Evolutionary conservation across 2,113 vertebrate genomes (phyloP), one percentile per base, ranked within the genome.

Genomic region (Neoarius graeffei): DNA sequence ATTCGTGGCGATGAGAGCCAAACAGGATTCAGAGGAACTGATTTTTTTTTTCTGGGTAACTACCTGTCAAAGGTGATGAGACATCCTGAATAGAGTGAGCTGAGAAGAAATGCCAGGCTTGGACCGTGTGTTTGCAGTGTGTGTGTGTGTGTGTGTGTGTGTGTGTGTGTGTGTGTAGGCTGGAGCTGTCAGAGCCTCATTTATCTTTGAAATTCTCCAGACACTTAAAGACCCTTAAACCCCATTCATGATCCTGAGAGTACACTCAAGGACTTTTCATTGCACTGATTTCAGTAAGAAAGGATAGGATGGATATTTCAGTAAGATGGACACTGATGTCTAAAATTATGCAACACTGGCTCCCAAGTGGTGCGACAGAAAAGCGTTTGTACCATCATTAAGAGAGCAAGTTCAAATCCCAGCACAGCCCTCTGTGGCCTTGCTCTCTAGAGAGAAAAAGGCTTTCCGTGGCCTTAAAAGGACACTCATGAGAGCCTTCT

Each of bases 1-100:
- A 90, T 86, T 87, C 66, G 76, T 81, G 56, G 56, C 71, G 60
- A 52, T 35, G 17, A 88, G 23, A 57, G 17, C 50, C 57, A 77
- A 81, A 84, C 57, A 77, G 23, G 20, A 48, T 14, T 50, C 48
- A 15, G 56, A 19, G 19, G 81, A 80, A 30, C 4, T 17, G 42
- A 82, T 73, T 20, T 42, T 42, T 42, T 42, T 10, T 88, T 59
- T 19, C 35, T 48, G 86, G 20, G n/a, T 62, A 86, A 76, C n/a
- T 66, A 69, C 30, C 25, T 88, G 80, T 90, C 79, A 71, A 71
- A 74, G 81, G 85, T 74, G 81, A 87, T 19, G 73, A 86, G 27
- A 74, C 27, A 30, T 54, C 82, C 50, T 60, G 62, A 76, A 50
- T 67, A 73, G 25, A 76, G 27, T 13, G 13, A 84, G 42, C 23